phyloP scores from a whole-genome alignment of 2,113 vertebrate species.

The Marmota monax region DNA sequence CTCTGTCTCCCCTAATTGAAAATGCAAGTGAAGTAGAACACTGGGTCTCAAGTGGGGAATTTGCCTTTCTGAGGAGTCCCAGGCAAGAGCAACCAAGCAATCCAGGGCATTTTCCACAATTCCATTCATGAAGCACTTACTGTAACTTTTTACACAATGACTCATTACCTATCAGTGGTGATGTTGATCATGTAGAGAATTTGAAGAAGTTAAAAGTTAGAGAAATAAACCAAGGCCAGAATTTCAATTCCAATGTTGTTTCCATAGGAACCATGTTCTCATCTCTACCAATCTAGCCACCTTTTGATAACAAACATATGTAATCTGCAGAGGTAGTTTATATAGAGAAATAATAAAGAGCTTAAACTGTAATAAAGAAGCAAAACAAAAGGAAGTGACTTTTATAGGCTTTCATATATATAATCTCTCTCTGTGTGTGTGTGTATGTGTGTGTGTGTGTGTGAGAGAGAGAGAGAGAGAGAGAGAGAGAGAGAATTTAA shows the following conservation, averaged over 20 bases:
- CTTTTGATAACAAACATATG: background rate
- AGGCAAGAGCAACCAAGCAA: background rate
- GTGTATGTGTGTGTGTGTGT: too few relatives aligned
- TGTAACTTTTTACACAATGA: background rate
- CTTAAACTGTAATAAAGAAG: background rate
- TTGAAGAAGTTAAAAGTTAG: background rate
- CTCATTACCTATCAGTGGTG: background rate
- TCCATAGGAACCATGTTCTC: background rate
- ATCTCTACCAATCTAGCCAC: background rate
- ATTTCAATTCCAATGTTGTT: background rate
- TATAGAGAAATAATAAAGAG: background rate
- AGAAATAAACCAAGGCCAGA: background rate
- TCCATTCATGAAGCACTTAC: background rate
- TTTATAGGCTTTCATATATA: background rate
- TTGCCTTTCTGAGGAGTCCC: background rate
- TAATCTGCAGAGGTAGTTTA: background rate
- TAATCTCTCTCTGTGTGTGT: background rate
- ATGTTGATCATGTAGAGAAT: background rate
- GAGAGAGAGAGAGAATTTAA: background rate
- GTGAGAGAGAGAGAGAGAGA: too few relatives aligned
- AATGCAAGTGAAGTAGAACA: background rate
- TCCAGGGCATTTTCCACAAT: background rate
- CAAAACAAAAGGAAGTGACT: background rate
- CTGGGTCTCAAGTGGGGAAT: background rate
- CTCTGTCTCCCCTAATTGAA: background rate